Base-by-base conservation (phyloP, 1,140 invertebrate species). In the Cheumatopsyche charites region DNA sequence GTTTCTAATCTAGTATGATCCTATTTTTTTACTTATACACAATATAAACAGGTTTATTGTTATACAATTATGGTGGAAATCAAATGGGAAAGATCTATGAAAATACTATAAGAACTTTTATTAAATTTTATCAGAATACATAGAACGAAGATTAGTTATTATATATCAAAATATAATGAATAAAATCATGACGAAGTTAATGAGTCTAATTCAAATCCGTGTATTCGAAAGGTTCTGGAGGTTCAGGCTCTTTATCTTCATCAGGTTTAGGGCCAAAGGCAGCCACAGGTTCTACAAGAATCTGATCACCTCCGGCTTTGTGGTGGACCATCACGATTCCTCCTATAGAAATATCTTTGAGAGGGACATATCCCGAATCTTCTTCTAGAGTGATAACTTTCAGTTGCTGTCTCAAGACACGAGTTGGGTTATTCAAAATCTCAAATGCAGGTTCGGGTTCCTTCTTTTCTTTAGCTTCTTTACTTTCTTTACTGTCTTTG, bases 221-320 rank as follows among this genome's bases (percentile, higher is more conserved):
- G 81, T 94, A 98, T 86, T 98, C 95, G 83, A 98, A 98, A 75
- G 96, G 95, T 84, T 98, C 96, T 77, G 96, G 97, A 45, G 96
- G 94, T 80, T 97, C 95, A 1, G 96, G 95, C 84, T 98, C 97
- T 78, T 96, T 95, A 78, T 97, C 96, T 75, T 98, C 96, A 72
- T 95, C 93, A 7, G 92, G 90, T 82, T 97, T 96, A 0, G 96
- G 95, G 2, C 96, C 95, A 77, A 94, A 96, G 26, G 95, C 95
- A 42, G 92, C 92, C 11, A 98, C 94, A 12, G 95, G 93, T 82
- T 98, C 96, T 1, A 99, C 96, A 21, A 98, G 87, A 74, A 96
- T 92, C 75, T 92, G 90, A 79, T 96, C 93, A 0, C 88, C 89
- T 12, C 90, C 89, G 68, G 93, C 91, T 58, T 88, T 88, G 79